Base-by-base conservation (phyloP, 2,888 invertebrate genomes). In the Standfussiana lucernea region DNA sequence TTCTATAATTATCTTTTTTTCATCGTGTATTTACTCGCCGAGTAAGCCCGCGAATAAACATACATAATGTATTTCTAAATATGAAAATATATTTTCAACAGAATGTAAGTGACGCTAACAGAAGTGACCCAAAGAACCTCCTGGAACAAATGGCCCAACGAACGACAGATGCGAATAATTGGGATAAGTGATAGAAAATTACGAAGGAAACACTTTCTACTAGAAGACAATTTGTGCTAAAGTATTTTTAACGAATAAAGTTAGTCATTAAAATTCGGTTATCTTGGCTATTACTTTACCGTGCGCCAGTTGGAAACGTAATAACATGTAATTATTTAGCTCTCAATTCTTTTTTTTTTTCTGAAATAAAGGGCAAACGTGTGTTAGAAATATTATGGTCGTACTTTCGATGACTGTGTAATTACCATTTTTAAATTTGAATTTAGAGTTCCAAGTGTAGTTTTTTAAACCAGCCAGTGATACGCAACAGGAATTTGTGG, bases 291-390 rank as follows among this genome's bases (percentile, higher is more conserved):
- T 91, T 90, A 91, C 89, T 89, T 88, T 84, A 77, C 83, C 84
- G 80, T 87, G 86, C 86, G 87, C 81, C 88, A 85, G 91, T 92
- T 90, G 90, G 90, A 90, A 91, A 88, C 88, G 86, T 94, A 94
- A 93, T 94, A 92, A 93, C 89, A 91, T 92, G 87, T 94, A 89
- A 94, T 94, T 94, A 94, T 85, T 84, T 82, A 83, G 85, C 90
- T 90, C 89, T 88, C 88, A 88, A 89, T 88, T 88, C 80, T 79
- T 86, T 89, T 79, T 82, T n/a, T n/a, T 80, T 79, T 82, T 67
- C 72, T 70, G 64, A 72, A 79, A 68, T 75, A 74, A 81, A 79
- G 81, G 83, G 75, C 76, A 77, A 50, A 56, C 61, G 61, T 65
- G 71, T 84, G 67, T 80, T 77, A 78, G 79, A 80, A 80, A 84